phyloP scores from a whole-genome alignment of 2,113 vertebrate genomes.

The Fregata magnificens region DNA sequence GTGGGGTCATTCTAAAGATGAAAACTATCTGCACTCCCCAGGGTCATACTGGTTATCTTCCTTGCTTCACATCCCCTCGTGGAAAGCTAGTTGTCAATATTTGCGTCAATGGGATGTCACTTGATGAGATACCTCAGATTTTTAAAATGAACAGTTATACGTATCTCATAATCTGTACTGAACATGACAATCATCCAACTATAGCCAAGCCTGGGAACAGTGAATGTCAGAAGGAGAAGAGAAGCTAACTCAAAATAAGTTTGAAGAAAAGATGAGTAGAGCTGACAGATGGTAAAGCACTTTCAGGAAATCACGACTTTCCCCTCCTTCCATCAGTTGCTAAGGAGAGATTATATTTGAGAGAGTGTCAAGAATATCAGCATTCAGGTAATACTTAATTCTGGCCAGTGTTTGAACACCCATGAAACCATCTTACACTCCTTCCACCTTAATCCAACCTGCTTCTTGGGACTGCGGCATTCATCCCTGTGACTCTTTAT shows the following conservation, averaged over 20 bases:
- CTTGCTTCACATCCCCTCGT: background rate
- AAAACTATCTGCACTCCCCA: background rate
- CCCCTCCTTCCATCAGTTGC: conserved; percentile 30
- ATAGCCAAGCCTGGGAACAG: background rate
- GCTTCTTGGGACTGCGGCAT: background rate
- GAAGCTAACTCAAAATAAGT: conserved; percentile 9
- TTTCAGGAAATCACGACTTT: conserved; percentile 51
- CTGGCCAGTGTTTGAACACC: background rate
- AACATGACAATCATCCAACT: background rate
- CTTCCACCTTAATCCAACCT: background rate
- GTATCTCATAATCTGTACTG: background rate
- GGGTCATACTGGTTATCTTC: background rate
- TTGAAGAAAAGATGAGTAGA: background rate
- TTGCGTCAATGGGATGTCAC: background rate
- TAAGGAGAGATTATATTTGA: conserved; percentile 8
- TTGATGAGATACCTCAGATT: background rate
- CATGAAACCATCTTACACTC: background rate
- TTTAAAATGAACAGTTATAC: background rate
- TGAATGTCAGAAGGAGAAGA: conserved; percentile 15
- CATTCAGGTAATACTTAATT: background rate
- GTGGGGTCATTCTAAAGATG: background rate
- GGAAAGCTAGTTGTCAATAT: background rate
- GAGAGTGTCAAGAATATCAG: background rate
- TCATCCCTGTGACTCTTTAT: background rate
- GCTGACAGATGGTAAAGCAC: conserved; percentile 39